Evolutionary conservation across 1,140 invertebrate species (phyloP).

Genomic region (Proctacanthus coquilletti): DNA sequence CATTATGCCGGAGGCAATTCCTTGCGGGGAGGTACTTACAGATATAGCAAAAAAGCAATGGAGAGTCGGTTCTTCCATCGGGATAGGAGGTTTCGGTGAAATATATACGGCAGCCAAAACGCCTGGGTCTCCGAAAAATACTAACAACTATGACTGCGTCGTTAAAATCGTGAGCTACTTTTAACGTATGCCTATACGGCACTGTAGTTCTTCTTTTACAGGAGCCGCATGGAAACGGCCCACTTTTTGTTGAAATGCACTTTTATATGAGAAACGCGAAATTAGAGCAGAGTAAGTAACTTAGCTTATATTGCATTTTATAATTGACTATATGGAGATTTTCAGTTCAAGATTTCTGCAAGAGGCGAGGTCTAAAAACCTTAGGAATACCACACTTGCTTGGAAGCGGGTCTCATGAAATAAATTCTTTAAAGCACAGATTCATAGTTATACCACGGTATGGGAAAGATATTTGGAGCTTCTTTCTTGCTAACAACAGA

Average conservation of each 20-base stretch:
- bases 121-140: conserved; percentile 32
- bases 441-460: conserved; percentile 87
- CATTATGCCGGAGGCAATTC: conserved; percentile 58
- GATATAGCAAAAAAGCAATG: conserved; percentile 64
- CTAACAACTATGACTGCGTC: conserved; percentile 45
- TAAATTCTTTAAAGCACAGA: conserved; percentile 60
- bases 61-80: conserved; percentile 74
- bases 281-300: conserved; percentile 53
- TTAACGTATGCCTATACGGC: neutral
- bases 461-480: conserved; percentile 74
- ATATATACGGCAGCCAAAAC: conserved; percentile 63
- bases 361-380: conserved; percentile 48
- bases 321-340: too few relatives aligned
- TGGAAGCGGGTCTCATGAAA: conserved; percentile 66
- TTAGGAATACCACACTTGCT: conserved; percentile 78
- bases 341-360: conserved; percentile 64
- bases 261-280: conserved; percentile 83
- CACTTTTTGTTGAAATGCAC: conserved; percentile 88
- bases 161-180: conserved; percentile 56
- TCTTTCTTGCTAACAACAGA: conserved; percentile 54
- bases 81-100: conserved; percentile 85
- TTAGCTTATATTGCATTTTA: conserved; percentile 6
- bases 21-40: conserved; percentile 54
- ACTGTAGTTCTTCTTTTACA: conserved; percentile 28
- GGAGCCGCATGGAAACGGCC: conserved; percentile 87